Percentiles rank a stretch among this genome's conserved stretches.
Evolutionary conservation across 2,888 invertebrate species (phyloP).

Genomic region (Cheilosia scutellata): DNA sequence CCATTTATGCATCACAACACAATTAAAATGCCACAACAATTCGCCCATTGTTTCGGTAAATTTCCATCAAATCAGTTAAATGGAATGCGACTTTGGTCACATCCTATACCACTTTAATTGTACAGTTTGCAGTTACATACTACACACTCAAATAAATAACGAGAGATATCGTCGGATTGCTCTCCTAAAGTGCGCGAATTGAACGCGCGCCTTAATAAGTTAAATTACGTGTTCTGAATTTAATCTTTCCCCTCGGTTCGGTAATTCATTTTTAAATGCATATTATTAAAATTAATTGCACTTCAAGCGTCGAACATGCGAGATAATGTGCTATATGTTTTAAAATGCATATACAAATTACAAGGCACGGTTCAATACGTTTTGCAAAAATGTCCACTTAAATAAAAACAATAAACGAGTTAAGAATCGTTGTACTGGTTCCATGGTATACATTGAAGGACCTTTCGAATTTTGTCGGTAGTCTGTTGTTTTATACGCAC

Average conservation of each 20-base stretch:
- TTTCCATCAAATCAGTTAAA: background rate
- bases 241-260: conserved; percentile 20
- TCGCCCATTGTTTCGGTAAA: background rate
- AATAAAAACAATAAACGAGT: conserved; percentile 7
- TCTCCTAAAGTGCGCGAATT: conserved; percentile 4
- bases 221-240: conserved; percentile 59
- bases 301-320: background rate
- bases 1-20: conserved; percentile 16
- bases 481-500: too few relatives aligned
- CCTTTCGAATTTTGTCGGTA: too few relatives aligned
- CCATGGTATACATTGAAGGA: background rate
- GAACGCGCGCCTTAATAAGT: conserved; percentile 55
- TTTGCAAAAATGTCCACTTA: conserved; percentile 15
- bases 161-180: background rate
- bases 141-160: conserved; percentile 1
- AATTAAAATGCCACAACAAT: conserved; percentile 25
- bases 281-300: conserved; percentile 21
- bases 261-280: conserved; percentile 15
- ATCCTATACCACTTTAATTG: background rate
- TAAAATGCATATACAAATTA: conserved; percentile 25
- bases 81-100: background rate
- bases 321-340: background rate
- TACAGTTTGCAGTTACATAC: background rate
- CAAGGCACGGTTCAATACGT: conserved; percentile 22
- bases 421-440: background rate